A percentile compares a stretch with the other conserved stretches of the same genome.
phyloP scores from a whole-genome alignment of 2,888 invertebrate species.

The Xanthia togata region DNA sequence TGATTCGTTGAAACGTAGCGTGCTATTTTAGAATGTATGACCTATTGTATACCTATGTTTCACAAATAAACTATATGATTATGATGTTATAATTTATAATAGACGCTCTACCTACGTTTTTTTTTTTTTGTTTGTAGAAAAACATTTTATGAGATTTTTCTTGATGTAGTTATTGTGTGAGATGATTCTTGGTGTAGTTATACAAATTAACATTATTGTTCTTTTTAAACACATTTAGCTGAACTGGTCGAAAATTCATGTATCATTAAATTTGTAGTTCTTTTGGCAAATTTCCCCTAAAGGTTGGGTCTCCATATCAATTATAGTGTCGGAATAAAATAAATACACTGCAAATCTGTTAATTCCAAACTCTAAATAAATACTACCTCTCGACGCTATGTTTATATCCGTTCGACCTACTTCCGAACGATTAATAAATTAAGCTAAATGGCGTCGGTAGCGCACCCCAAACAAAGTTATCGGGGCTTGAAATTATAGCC shows the following conservation, averaged over 20 bases:
- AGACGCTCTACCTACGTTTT: too few species aligned
- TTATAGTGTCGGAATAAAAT: background rate
- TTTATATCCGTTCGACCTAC: conserved; percentile 36
- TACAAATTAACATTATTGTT: background rate
- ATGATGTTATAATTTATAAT: too few species aligned
- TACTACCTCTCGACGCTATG: conserved; percentile 14
- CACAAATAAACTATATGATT: too few species aligned
- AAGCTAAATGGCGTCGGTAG: conserved; percentile 47
- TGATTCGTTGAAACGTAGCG: too few species aligned
- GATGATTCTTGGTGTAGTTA: background rate
- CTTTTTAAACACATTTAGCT: background rate
- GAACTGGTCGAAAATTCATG: background rate
- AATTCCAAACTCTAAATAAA: conserved; percentile 6
- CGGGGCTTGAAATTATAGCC: conserved; percentile 52
- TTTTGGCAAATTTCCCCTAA: background rate
- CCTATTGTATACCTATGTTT: too few species aligned
- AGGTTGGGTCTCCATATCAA: background rate
- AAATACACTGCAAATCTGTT: background rate
- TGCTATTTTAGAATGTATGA: too few species aligned
- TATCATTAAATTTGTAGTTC: background rate
- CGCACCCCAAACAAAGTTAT: conserved; percentile 50
- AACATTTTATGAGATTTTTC: background rate
- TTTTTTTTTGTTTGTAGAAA: too few species aligned
- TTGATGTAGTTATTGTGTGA: background rate
- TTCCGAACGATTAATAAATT: conserved; percentile 50